Evolutionary conservation across 1,140 invertebrate species (phyloP).

Genomic region (Hyposmocoma kahamanoa): DNA sequence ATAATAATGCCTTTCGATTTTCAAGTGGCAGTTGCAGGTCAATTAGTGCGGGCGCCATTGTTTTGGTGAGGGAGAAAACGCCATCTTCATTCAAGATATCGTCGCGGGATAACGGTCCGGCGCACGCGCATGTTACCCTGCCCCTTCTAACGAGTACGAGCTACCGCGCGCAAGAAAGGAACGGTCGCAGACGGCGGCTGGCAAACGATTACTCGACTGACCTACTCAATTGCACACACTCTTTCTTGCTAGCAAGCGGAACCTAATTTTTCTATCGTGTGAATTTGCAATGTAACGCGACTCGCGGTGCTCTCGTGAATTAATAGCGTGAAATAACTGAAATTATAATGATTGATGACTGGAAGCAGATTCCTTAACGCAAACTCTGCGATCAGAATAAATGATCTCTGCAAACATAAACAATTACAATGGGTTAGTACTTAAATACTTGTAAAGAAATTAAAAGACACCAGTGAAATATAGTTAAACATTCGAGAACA

Average conservation of each 20-base stretch:
- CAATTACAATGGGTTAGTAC: too few relatives aligned
- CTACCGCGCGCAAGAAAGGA: slow-evolving; percentile 24
- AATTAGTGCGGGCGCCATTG: slow-evolving; percentile 51
- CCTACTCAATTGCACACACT: slow-evolving; percentile 67
- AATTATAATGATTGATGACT: slow-evolving; percentile 32
- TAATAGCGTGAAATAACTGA: slow-evolving; percentile 38
- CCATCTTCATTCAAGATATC: slow-evolving; percentile 70
- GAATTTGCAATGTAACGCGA: slow-evolving; percentile 45
- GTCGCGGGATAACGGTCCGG: slow-evolving; percentile 59
- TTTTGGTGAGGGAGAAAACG: slow-evolving; percentile 70
- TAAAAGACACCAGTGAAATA: too few relatives aligned
- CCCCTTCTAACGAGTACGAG: slow-evolving; percentile 20
- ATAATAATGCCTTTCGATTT: slow-evolving; percentile 63
- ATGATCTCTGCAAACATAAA: too few relatives aligned
- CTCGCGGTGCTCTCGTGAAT: slow-evolving; percentile 18
- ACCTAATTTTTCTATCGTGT: slow-evolving; percentile 67
- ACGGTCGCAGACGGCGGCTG: slow-evolving; percentile 33
- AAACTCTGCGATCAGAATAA: neutral
- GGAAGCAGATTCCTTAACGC: neutral
- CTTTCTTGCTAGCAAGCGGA: slow-evolving; percentile 61
- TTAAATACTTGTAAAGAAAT: too few relatives aligned
- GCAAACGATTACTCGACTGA: slow-evolving; percentile 69
- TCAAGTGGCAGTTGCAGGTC: slow-evolving; percentile 45
- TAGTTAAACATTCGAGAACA: too few relatives aligned
- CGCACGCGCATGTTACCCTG: slow-evolving; percentile 38